Base-by-base conservation (phyloP, 2,113 vertebrate species). In the Onychostoma macrolepis region DNA sequence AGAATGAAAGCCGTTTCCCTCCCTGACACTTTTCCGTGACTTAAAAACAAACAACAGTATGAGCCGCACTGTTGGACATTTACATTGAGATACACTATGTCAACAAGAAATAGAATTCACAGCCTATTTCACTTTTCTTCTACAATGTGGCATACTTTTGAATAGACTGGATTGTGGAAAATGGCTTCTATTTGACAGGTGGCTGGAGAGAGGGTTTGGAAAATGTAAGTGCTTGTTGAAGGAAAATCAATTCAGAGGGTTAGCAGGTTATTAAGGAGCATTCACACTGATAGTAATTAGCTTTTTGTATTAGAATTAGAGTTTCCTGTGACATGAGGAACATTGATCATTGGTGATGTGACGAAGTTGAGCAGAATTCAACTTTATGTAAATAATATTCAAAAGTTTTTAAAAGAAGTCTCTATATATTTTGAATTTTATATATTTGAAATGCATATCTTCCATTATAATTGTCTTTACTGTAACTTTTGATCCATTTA, bases 1-100 rank as follows among this genome's bases (percentile, higher is more conserved):
- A 76, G 88, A 91, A 87, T 87, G 4, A 48, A 80, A 87, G 82
- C 50, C 58, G 58, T 78, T 48, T 30, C 36, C 45, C 30, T 82
- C 80, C 88, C 33, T 61, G 6, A 58, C 83, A 80, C 21, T 81
- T 72, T 81, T 85, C 53, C 28, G 19, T 74, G 30, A 56, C 67
- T 85, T 36, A 76, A 56, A 86, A 77, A 72, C 65, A 82, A 48
- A 77, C 72, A 84, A 74, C 58, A 75, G 1, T 13, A 69, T n/a
- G 24, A 69, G 26, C 56, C 50, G 33, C 1, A 0, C 43, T 38
- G 24, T 45, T 56, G 33, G 36, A 65, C 84, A 63, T 43, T 43
- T 58, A 84, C 24, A 74, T 41, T n/a, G 0, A 61, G 24, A 38
- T 24, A n/a, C n/a, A 38, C 30, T 38, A 24, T 28, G 9, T 61